Evolutionary conservation across 2,797 vertebrate species (phyloP).

Genomic region (Margarornis squamiger): DNA sequence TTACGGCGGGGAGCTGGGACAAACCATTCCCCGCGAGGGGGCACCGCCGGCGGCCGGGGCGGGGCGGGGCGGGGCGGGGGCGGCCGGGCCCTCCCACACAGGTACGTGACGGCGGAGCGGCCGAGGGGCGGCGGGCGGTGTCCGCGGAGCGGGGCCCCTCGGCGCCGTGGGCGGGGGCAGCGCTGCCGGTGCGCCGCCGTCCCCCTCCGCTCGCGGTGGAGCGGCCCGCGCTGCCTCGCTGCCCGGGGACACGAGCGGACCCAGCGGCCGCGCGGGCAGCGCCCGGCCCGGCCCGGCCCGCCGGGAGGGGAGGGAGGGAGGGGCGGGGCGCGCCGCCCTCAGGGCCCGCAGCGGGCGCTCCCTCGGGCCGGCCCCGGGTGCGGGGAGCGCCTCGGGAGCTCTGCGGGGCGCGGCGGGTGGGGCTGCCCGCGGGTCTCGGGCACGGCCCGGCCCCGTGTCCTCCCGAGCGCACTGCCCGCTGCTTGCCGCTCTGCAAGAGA

Average conservation of each 20-base stretch:
- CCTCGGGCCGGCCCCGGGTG: no score
- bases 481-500: not conserved
- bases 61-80: not conserved
- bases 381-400: no score
- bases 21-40: slow-evolving; percentile 47
- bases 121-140: not conserved
- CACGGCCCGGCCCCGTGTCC: not conserved
- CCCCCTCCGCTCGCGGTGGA: not conserved
- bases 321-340: no score
- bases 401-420: no score
- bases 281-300: not conserved
- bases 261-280: slow-evolving; percentile 31
- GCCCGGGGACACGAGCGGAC: slow-evolving; percentile 18
- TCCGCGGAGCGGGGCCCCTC: not conserved
- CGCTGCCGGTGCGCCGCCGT: not conserved
- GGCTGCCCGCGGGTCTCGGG: no score
- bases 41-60: not conserved
- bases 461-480: fast-evolving
- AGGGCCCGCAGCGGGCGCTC: not conserved
- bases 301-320: no score
- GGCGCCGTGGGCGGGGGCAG: not conserved
- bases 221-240: not conserved
- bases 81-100: not conserved
- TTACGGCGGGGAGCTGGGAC: slow-evolving; percentile 35
- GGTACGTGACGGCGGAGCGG: not conserved